phyloP scores from a whole-genome alignment of 2,888 invertebrate genomes.

The Mythimna impura region DNA sequence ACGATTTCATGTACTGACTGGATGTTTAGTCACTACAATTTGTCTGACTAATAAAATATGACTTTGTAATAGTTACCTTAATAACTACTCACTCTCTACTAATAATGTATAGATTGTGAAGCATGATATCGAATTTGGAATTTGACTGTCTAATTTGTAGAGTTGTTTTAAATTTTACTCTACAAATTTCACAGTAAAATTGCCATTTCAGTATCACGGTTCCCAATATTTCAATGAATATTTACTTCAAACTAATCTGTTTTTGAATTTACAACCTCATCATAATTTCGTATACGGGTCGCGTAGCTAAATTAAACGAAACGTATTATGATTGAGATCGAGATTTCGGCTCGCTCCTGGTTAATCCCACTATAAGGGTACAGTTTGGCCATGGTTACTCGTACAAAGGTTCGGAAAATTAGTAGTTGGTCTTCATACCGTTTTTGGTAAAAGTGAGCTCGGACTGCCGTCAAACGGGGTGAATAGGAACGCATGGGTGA shows the following conservation, averaged over 20 bases:
- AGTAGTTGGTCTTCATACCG: constrained; percentile 22
- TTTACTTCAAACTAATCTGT: constrained; percentile 7
- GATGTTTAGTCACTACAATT: too few species aligned
- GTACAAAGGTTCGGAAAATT: constrained; percentile 36
- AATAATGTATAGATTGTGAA: background rate
- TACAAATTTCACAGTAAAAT: too few species aligned
- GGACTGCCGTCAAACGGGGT: background rate
- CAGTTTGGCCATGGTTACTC: constrained; percentile 9
- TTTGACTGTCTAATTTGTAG: background rate
- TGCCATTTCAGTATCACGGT: too few species aligned
- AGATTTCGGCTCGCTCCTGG: constrained; percentile 2
- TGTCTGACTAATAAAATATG: too few species aligned
- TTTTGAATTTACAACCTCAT: constrained; percentile 13
- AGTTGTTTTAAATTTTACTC: too few species aligned
- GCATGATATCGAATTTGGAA: background rate
- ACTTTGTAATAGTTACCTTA: too few species aligned
- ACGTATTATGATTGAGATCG: constrained; percentile 43
- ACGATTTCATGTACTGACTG: too few species aligned
- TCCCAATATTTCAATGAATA: constrained; percentile 5
- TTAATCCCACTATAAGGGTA: constrained; percentile 53
- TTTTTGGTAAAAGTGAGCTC: constrained; percentile 12
- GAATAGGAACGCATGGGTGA: too few species aligned
- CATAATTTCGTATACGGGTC: constrained; percentile 19
- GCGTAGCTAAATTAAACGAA: constrained; percentile 23
- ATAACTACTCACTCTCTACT: background rate